Evolutionary conservation across 1,140 invertebrate genomes (phyloP).

Genomic region (Pomacea maculata): DNA sequence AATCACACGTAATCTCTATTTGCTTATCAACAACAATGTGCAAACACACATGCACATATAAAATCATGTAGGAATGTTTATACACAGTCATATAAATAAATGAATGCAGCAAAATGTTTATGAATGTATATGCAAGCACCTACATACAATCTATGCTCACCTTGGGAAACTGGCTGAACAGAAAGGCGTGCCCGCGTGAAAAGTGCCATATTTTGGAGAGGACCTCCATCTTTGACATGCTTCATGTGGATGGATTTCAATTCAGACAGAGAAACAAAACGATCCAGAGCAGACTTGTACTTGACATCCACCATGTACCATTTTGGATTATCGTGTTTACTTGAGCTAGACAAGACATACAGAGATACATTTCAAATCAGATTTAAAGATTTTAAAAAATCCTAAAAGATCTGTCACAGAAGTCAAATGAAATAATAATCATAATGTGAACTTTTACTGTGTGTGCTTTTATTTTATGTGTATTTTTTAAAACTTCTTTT

Average conservation of each 20-base stretch:
- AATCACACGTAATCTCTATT: too few species aligned
- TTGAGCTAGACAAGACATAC: constrained; percentile 32
- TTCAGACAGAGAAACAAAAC: constrained; percentile 61
- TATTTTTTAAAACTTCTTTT: too few species aligned
- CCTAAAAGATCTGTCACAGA: neutral
- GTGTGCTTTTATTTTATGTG: too few species aligned
- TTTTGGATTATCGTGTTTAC: constrained; percentile 50
- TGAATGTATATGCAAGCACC: too few species aligned
- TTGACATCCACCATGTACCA: constrained; percentile 65
- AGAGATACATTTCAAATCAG: neutral
- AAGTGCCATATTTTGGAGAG: constrained; percentile 54
- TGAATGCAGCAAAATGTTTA: too few species aligned
- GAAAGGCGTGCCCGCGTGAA: constrained; percentile 57
- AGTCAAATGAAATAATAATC: neutral
- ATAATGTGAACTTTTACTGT: neutral
- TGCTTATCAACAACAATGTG: too few species aligned
- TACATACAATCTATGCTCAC: constrained; percentile 22
- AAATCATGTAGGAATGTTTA: too few species aligned
- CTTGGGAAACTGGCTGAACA: constrained; percentile 57
- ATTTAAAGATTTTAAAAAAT: neutral
- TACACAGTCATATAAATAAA: too few species aligned
- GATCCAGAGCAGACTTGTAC: constrained; percentile 53
- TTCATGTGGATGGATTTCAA: constrained; percentile 53
- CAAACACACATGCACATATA: too few species aligned
- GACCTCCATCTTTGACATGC: constrained; percentile 56